A percentile compares a stretch with the other conserved stretches of the same genome.
phyloP scores from a whole-genome alignment of 2,113 vertebrate genomes.

The Lucifuga dentata region DNA sequence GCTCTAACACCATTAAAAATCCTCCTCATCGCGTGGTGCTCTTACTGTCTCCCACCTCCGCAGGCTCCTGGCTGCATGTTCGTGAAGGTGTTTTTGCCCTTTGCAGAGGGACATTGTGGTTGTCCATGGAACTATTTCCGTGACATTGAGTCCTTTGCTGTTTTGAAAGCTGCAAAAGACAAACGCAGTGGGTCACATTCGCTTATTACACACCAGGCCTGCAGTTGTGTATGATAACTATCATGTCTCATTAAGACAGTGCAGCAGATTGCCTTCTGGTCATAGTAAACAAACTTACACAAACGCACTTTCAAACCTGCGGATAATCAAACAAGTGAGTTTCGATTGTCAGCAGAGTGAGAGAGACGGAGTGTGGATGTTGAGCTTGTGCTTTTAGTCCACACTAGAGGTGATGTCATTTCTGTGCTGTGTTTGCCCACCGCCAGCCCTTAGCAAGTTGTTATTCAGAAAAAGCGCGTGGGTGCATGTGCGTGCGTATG shows the following conservation, averaged over 20 bases:
- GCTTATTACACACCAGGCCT: background rate
- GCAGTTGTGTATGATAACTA: constrained; percentile 13
- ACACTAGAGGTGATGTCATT: constrained; percentile 62
- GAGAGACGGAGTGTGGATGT: constrained; percentile 7
- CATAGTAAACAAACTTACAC: constrained; percentile 10
- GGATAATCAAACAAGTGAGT: constrained; percentile 55
- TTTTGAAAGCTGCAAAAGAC: constrained; percentile 17
- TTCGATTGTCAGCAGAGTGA: constrained; percentile 45
- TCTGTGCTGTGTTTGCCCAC: constrained; percentile 41
- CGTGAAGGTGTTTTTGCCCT: constrained; percentile 38
- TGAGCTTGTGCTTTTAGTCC: constrained; percentile 42
- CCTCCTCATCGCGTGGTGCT: constrained; percentile 50
- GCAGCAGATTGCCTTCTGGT: constrained; percentile 7
- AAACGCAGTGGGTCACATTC: constrained; percentile 8
- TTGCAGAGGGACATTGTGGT: constrained; percentile 31
- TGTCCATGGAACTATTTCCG: constrained; percentile 20
- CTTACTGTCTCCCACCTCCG: constrained; percentile 28
- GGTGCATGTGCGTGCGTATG: background rate
- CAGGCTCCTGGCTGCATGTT: constrained; percentile 40
- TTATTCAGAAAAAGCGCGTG: constrained; percentile 16
- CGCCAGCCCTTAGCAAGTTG: constrained; percentile 20
- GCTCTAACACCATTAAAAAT: constrained; percentile 30
- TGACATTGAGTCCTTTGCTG: constrained; percentile 18
- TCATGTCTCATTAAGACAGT: constrained; percentile 13
- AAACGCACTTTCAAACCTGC: constrained; percentile 31